Conservation (phyloP, 2,888 invertebrate genomes). For the Portevinia maculata region DNA sequence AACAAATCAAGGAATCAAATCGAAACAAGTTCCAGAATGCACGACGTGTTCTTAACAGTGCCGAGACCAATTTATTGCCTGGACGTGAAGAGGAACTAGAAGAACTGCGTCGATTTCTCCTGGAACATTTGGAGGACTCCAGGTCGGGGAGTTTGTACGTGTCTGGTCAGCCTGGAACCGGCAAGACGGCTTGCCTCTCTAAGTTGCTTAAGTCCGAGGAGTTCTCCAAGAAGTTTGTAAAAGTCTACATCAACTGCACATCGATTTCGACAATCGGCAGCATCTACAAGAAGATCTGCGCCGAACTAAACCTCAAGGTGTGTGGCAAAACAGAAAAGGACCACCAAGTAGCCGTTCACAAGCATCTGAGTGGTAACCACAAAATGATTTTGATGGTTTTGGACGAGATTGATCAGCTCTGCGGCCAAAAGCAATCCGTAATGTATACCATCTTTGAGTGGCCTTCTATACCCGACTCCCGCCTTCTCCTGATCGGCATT, state of each 20-base stretch:
- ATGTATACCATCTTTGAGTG: constrained; percentile 97
- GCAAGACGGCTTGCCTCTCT: constrained; percentile 93
- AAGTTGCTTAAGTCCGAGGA: constrained; percentile 88
- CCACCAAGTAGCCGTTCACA: constrained; percentile 87
- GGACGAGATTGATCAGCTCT: constrained; percentile 98
- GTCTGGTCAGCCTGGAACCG: constrained; percentile 98
- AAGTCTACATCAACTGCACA: constrained; percentile 92
- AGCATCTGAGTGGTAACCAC: constrained; percentile 86
- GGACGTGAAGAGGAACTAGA: constrained; percentile 92
- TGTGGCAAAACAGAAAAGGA: constrained; percentile 87
- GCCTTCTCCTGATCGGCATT: constrained; percentile 93
- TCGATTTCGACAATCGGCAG: constrained; percentile 91
- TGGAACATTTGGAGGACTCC: constrained; percentile 85
- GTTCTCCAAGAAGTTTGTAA: constrained; percentile 83
- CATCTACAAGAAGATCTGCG: constrained; percentile 90
- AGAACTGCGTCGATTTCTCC: constrained; percentile 88
- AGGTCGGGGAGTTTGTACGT: constrained; percentile 94
- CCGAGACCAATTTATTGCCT: constrained; percentile 84
- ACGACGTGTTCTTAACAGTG: constrained; percentile 80
- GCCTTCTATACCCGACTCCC: constrained; percentile 89
- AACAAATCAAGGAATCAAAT: constrained; percentile 47
- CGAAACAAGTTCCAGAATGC: constrained; percentile 82
- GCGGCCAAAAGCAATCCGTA: constrained; percentile 90
- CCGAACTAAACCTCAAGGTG: constrained; percentile 87
- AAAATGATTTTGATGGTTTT: constrained; percentile 92